Evolutionary conservation across 2,113 vertebrate genomes (phyloP).

Genomic region (Tragelaphus buxtoni): DNA sequence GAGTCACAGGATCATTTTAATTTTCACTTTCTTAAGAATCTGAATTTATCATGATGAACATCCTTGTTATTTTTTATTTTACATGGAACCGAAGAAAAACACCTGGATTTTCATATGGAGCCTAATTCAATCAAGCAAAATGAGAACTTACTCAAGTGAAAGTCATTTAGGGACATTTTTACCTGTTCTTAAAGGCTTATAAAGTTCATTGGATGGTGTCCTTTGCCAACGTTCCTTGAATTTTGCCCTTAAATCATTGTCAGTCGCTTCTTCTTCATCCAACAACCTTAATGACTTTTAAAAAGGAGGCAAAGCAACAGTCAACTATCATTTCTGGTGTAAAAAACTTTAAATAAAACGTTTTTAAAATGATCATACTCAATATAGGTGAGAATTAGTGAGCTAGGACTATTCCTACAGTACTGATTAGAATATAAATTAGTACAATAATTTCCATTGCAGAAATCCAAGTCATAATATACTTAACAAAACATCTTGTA

Average conservation of each 20-base stretch:
- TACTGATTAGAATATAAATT: slow-evolving; percentile 18
- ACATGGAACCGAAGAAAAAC: background rate
- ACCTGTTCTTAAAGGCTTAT: slow-evolving; percentile 94
- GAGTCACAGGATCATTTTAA: background rate
- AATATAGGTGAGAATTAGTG: background rate
- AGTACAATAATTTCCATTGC: background rate
- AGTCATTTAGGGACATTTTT: slow-evolving; percentile 11
- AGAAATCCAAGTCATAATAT: background rate
- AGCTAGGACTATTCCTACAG: background rate
- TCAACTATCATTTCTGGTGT: background rate
- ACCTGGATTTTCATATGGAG: background rate
- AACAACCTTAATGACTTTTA: slow-evolving; percentile 91
- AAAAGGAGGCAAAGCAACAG: slow-evolving; percentile 2
- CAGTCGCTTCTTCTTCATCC: slow-evolving; percentile 93
- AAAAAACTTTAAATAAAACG: background rate
- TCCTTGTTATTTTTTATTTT: background rate
- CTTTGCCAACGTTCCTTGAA: slow-evolving; percentile 98
- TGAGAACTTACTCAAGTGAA: background rate
- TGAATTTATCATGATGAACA: background rate
- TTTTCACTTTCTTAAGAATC: slow-evolving; percentile 13
- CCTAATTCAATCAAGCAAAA: slow-evolving; percentile 27
- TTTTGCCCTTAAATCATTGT: slow-evolving; percentile 93
- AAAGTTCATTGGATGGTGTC: slow-evolving; percentile 95
- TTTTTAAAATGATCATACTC: background rate
- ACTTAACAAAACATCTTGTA: background rate